Base-by-base conservation (phyloP, 1,140 invertebrate genomes). In the Pomacea maculata region DNA sequence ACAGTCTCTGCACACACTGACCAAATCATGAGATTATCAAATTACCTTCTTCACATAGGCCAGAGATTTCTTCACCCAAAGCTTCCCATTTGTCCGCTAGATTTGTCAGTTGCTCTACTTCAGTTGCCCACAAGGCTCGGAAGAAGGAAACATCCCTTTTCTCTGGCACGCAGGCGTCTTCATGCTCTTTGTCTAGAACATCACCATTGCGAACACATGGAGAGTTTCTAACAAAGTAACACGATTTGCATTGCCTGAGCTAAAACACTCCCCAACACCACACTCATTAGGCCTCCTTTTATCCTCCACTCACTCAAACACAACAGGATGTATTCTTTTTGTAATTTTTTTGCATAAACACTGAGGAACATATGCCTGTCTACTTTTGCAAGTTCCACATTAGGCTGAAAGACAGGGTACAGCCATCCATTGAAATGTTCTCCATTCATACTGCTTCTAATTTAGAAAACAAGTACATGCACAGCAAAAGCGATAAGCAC, bases 101-200 rank as follows among this genome's bases (percentile, higher is more conserved):
- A 11, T 63, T 54, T 65, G 83, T 87, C 25, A 90, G 82, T 17
- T 84, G 80, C 11, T 84, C 75, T 0, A 84, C 88, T 78, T 90
- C 86, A n/a, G 83, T 73, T 21, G 54, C 65, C 70, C 89, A 34
- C 25, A 88, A 78, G 15, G 84, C 74, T 61, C 88, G 83, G 80
- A 90, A 91, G 74, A 88, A 87, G 17, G 83, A 75, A 17, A 89
- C 86, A 83, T 89, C 85, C 82, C 87, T 86, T 57, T 86, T 85
- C 55, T 55, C 75, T 29, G 80, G 80, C 54, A 34, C 57, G 25
- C n/a, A 34, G 29, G 29, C 80, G 8, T 11, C 61, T 52, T 34
- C 17, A 21, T 9, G 12, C 57, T 61, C 57, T 61, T 17, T 17
- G 11, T 61, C 57, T 61, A 61, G 15, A 61, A 61, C 15, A 61